Conservation (phyloP, 2,888 invertebrate genomes). For the Apamea epomidion region DNA sequence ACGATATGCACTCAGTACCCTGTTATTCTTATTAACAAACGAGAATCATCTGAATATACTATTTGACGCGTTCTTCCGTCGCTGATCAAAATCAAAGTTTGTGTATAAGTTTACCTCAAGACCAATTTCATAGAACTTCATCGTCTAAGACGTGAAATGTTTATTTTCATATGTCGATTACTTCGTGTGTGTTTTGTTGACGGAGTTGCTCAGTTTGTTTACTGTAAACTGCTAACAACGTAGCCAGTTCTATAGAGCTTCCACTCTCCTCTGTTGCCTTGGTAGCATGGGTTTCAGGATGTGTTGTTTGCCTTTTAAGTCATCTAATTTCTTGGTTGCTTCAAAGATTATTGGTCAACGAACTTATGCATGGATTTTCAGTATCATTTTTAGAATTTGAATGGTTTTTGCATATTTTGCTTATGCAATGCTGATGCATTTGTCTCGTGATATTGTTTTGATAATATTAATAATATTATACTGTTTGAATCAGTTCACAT, state of each 20-base stretch:
- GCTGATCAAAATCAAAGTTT: constrained; percentile 65
- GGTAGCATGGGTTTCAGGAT: constrained; percentile 19
- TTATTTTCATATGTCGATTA: constrained; percentile 87
- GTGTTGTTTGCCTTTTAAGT: constrained; percentile 40
- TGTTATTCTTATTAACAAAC: constrained; percentile 56
- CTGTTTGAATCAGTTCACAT: neutral
- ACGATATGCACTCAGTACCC: constrained; percentile 51
- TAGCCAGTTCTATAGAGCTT: constrained; percentile 72
- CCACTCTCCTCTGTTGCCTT: constrained; percentile 46
- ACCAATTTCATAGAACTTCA: constrained; percentile 82
- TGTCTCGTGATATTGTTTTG: neutral
- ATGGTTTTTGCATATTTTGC: constrained; percentile 33
- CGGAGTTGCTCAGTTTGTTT: constrained; percentile 84
- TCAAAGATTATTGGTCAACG: constrained; percentile 63
- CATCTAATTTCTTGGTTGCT: constrained; percentile 63
- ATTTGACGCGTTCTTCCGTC: constrained; percentile 63
- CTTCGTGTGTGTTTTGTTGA: constrained; percentile 80
- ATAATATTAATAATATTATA: constrained; percentile 6
- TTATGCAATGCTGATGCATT: neutral
- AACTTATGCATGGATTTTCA: constrained; percentile 63
- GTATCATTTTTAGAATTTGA: constrained; percentile 42
- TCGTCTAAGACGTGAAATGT: constrained; percentile 77
- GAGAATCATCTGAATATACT: constrained; percentile 47
- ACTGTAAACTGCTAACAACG: constrained; percentile 75
- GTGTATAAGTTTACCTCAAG: constrained; percentile 72